Base-by-base conservation (phyloP, 2,888 invertebrate species). In the Mesochorus sp. region DNA sequence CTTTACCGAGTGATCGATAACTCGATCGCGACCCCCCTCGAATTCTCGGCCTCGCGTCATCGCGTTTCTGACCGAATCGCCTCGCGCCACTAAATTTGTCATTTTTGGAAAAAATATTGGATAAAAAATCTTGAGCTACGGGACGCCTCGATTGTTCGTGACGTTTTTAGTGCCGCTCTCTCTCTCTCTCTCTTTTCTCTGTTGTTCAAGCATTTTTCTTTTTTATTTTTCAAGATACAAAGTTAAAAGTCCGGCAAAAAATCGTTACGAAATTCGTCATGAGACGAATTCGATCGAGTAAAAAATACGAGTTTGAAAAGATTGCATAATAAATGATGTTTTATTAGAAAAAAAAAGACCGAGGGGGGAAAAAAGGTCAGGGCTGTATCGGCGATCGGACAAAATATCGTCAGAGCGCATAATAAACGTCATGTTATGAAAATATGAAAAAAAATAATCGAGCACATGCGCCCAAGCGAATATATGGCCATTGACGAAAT, bases 1-100 rank as follows among this genome's bases (percentile, higher is more conserved):
- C 55, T 68, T 70, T 37, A n/a, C n/a, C 47, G 62, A 72, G 57
- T 75, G 80, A 81, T 79, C 79, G 79, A 79, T 79, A 76, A 79
- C 79, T 79, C 79, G 79, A 80, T 82, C 71, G 57, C 76, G 70
- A 71, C 34, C 59, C 62, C 39, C 62, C 64, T 44, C 68, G 24
- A 70, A 80, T 53, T 28, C 51, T 72, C 64, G 47, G n/a, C 31
- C 62, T 28, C 59, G 47, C 66, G 39, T 44, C 26, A 47, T 47
- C 61, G 19, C 39, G 51, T 31, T 57, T 64, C 55, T 47, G n/a
- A n/a, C 24, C 55, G 68, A 14, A 42, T 31, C 64, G 37, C 61
- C 53, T 31, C 31, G 6, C 39, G 8, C 64, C 51, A 44, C 47
- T 67, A 49, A 24, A 57, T n/a, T n/a, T n/a, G n/a, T n/a, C n/a